Base-by-base conservation (phyloP, 2,888 invertebrate genomes). In the Clunio marinus region DNA sequence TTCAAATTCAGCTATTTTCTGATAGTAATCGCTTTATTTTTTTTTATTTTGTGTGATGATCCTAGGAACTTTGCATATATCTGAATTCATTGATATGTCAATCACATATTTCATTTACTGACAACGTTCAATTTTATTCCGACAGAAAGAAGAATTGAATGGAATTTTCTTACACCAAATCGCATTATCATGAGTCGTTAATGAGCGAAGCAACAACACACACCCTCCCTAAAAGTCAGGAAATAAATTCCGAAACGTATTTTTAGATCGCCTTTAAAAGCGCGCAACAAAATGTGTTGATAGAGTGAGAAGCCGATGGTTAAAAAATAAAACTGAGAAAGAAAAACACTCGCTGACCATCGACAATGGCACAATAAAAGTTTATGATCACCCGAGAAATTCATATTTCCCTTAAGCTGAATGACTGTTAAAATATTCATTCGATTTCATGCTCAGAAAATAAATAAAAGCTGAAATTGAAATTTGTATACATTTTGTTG, bases 81-180 rank as follows among this genome's bases (percentile, higher is more conserved):
- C 15, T 27, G 25, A 63, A 27, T 45, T 63, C 63, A 63, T 66
- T 66, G 66, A 51, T 28, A 66, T 66, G 66, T 66, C 66, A 66
- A 66, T 66, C 66, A 66, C 66, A 66, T 66, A 55, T 66, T 66
- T 32, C 46, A 66, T 66, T 66, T 55, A 27, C 28, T 32, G 25
- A 17, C 17, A 51, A 17, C 51, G 51, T 51, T 7, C 20, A 51
- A 51, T 51, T 51, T n/a, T 8, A 51, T 41, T 51, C n/a, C 22
- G 7, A 20, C 4, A 22, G 20, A 5, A 13, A 27, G 25, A 25
- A 27, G 27, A 15, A 57, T 13, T 25, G 57, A 57, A 25, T 10
- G 25, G 25, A 27, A 13, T 8, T 22, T 57, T 57, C 51, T 51
- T 51, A 22, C 17, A 51, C 22, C 51, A 22, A 51, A 51, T 51